phyloP scores from a whole-genome alignment of 2,888 invertebrate genomes.

The Erebia aethiops region DNA sequence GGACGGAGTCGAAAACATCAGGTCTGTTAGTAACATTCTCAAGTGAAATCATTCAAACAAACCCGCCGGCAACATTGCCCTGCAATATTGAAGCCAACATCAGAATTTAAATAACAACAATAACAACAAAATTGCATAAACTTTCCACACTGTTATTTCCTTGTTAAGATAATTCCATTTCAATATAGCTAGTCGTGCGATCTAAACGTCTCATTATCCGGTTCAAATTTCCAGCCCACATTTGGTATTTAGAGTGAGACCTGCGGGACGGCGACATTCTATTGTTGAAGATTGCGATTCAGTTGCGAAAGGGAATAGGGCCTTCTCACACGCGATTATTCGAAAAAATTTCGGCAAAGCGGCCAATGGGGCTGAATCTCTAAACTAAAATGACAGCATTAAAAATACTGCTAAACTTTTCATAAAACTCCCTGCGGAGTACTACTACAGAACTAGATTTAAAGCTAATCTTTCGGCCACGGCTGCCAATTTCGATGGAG shows the following conservation, averaged over 20 bases:
- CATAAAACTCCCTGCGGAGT: too few species aligned
- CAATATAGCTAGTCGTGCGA: slow-evolving; percentile 26
- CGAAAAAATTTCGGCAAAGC: not conserved
- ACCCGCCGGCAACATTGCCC: not conserved
- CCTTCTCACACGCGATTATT: not conserved
- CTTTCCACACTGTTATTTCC: slow-evolving; percentile 23
- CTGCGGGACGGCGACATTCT: slow-evolving; percentile 49
- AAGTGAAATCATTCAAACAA: slow-evolving; percentile 1
- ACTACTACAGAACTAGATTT: too few species aligned
- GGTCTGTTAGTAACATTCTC: too few species aligned
- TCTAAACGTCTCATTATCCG: slow-evolving; percentile 33
- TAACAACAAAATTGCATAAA: slow-evolving; percentile 21
- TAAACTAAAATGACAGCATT: too few species aligned
- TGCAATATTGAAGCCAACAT: slow-evolving; percentile 1
- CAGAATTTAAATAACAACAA: slow-evolving; percentile 17
- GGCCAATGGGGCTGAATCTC: too few species aligned
- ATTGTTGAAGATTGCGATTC: slow-evolving; percentile 46
- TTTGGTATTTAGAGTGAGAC: slow-evolving; percentile 49
- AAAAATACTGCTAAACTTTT: too few species aligned
- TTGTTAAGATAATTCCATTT: slow-evolving; percentile 27
- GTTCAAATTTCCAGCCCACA: slow-evolving; percentile 51
- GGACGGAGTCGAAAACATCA: too few species aligned
- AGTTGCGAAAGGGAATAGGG: slow-evolving; percentile 42
- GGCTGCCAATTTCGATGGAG: too few species aligned
- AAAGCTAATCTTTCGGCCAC: too few species aligned